Evolutionary conservation across 2,113 vertebrate species (phyloP).

Genomic region (Daubentonia madagascariensis): DNA sequence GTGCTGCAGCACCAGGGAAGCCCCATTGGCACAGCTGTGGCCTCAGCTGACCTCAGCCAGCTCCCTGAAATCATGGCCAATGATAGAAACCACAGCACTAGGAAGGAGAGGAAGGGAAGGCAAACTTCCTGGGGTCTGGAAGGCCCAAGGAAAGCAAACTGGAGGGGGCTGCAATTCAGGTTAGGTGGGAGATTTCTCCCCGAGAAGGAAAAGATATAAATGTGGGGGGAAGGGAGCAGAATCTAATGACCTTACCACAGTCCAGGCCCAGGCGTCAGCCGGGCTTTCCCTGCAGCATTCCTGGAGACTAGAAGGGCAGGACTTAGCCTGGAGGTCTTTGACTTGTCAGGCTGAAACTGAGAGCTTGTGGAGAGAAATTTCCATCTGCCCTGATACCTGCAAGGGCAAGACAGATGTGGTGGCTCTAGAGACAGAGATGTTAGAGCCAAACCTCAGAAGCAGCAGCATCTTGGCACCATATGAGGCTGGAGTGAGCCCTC

Average conservation of each 20-base stretch:
- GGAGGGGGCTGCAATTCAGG: neutral
- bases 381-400: neutral
- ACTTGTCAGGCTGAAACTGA: neutral
- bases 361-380: neutral
- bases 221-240: neutral
- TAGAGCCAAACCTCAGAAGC: neutral
- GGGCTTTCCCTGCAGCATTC: neutral
- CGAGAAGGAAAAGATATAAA: neutral
- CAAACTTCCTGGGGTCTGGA: neutral
- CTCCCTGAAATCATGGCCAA: slow-evolving; percentile 53
- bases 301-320: neutral
- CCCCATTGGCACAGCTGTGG: slow-evolving; percentile 29
- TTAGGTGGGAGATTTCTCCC: neutral
- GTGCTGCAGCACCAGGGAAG: slow-evolving; percentile 53
- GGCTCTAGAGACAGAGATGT: neutral
- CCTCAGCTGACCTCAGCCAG: neutral
- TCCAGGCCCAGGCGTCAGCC: neutral
- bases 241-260: neutral
- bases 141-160: neutral
- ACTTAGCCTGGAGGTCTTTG: neutral
- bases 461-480: slow-evolving; percentile 45
- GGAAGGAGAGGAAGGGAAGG: neutral
- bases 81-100: slow-evolving; percentile 32
- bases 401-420: neutral
- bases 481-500: slow-evolving; percentile 16